Conservation (phyloP, 1,140 invertebrate genomes). For the Dinothrombium tinctorium region DNA sequence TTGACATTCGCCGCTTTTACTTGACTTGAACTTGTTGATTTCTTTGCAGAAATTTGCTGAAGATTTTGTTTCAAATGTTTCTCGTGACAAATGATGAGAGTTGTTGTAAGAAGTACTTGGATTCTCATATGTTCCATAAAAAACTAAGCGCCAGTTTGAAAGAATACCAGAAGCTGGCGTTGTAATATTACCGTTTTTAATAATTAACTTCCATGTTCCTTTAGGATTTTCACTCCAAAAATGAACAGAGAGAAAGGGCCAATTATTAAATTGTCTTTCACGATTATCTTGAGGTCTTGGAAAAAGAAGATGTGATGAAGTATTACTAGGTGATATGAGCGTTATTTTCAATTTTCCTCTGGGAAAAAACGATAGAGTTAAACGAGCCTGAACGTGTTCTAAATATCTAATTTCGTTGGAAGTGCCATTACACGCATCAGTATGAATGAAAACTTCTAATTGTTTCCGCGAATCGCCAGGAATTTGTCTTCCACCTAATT, state of each 20-base stretch:
- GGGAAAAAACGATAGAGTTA: conserved; percentile 70
- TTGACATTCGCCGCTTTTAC: conserved; percentile 7
- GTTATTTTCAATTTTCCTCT: conserved; percentile 82
- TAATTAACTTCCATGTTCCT: conserved; percentile 57
- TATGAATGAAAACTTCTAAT: conserved; percentile 37
- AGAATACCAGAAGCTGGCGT: conserved; percentile 10
- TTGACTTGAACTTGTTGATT: conserved; percentile 3
- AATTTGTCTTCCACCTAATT: conserved; percentile 36
- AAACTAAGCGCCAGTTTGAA: conserved; percentile 13
- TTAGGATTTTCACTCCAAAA: conserved; percentile 96
- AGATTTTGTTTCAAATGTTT: not conserved
- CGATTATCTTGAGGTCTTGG: conserved; percentile 83
- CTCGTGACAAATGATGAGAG: conserved; percentile 3
- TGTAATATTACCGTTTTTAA: conserved; percentile 9
- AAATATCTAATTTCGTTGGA: conserved; percentile 76
- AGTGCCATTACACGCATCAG: conserved; percentile 62
- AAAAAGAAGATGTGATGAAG: conserved; percentile 57
- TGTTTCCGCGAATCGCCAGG: conserved; percentile 5
- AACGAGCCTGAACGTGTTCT: conserved; percentile 92
- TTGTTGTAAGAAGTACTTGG: conserved; percentile 1
- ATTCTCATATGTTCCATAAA: conserved; percentile 15
- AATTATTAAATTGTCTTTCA: conserved; percentile 81
- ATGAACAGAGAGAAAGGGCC: conserved; percentile 99
- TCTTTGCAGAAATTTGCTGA: conserved; percentile 7
- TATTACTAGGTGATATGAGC: conserved; percentile 87